A percentile compares a stretch with the other conserved stretches of the same genome.
These are phyloP conservation scores for Idris sp. DNA, from an alignment of 1,140 invertebrate species.

Conservation along the genomic window DNA sequence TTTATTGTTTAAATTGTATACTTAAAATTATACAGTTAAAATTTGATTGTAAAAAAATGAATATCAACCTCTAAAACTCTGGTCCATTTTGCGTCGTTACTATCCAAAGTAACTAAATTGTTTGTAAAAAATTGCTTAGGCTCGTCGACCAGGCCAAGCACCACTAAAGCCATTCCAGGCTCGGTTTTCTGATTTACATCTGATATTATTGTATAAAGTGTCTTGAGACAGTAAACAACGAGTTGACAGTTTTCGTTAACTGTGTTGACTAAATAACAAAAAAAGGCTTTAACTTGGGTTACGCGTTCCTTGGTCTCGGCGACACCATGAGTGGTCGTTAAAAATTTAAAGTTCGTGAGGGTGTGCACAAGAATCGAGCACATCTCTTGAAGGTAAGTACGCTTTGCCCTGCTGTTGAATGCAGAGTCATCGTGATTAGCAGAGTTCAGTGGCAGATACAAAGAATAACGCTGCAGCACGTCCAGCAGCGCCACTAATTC, in stretches of 20 bases:
- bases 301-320: constrained; percentile 13
- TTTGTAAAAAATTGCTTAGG: constrained; percentile 70
- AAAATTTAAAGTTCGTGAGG: constrained; percentile 22
- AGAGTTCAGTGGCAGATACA: constrained; percentile 9
- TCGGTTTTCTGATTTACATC: constrained; percentile 71
- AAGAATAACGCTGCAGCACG: background rate
- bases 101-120: constrained; percentile 72
- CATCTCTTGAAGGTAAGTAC: constrained; percentile 5
- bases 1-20: no score
- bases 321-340: background rate
- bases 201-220: constrained; percentile 71
- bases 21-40: no score
- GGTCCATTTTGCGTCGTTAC: constrained; percentile 26
- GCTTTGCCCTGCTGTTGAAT: constrained; percentile 7
- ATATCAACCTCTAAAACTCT: constrained; percentile 44
- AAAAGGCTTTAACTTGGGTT: background rate
- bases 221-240: constrained; percentile 65
- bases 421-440: background rate
- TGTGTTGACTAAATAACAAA: constrained; percentile 7
- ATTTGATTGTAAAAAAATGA: no score
- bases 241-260: constrained; percentile 53
- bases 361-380: constrained; percentile 21
- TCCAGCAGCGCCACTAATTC: constrained; percentile 14
- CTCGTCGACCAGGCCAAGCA: constrained; percentile 76
- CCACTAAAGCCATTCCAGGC: constrained; percentile 79